Percentiles rank a stretch among this genome's conserved stretches.
phyloP scores from a whole-genome alignment of 2,888 invertebrate genomes.

The Drosophila subquinaria region DNA sequence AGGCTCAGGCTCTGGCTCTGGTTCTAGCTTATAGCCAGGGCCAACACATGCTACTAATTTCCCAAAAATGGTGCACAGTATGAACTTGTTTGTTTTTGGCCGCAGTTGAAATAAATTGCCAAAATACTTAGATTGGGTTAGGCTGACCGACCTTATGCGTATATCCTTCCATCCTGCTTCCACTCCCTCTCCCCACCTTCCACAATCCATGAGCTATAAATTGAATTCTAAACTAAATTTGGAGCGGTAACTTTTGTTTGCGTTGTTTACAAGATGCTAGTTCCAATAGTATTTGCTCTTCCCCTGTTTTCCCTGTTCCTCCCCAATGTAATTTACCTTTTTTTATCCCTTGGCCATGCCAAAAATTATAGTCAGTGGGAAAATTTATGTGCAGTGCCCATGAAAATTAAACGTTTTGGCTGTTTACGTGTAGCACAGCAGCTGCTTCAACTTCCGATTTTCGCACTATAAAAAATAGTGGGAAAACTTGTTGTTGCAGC shows the following conservation, averaged over 20 bases:
- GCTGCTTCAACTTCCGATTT: constrained; percentile 56
- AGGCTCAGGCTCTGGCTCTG: constrained; percentile 67
- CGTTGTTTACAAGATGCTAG: constrained; percentile 65
- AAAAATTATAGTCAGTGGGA: constrained; percentile 58
- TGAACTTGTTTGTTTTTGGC: constrained; percentile 76
- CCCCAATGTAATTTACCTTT: constrained; percentile 14
- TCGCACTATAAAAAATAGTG: constrained; percentile 52
- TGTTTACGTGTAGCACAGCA: constrained; percentile 52
- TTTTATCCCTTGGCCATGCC: constrained; percentile 2
- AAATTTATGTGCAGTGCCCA: constrained; percentile 67
- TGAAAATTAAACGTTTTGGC: constrained; percentile 70
- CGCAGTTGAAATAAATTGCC: constrained; percentile 64
- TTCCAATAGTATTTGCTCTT: constrained; percentile 1
- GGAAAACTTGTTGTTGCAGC: constrained; percentile 55
- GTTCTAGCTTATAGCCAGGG: constrained; percentile 31
- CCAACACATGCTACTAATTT: constrained; percentile 59
- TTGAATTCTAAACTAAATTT: constrained; percentile 67
- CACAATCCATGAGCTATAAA: constrained; percentile 62
- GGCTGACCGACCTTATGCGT: constrained; percentile 32
- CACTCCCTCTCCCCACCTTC: background rate
- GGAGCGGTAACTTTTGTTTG: constrained; percentile 65
- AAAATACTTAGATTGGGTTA: constrained; percentile 44
- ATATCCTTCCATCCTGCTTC: background rate
- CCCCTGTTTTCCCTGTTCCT: background rate
- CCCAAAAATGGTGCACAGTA: constrained; percentile 52